A percentile compares a stretch with the other conserved stretches of the same genome.
Conservation (phyloP, 2,797 vertebrate genomes). For the Petrocephalus schoutedeni region DNA sequence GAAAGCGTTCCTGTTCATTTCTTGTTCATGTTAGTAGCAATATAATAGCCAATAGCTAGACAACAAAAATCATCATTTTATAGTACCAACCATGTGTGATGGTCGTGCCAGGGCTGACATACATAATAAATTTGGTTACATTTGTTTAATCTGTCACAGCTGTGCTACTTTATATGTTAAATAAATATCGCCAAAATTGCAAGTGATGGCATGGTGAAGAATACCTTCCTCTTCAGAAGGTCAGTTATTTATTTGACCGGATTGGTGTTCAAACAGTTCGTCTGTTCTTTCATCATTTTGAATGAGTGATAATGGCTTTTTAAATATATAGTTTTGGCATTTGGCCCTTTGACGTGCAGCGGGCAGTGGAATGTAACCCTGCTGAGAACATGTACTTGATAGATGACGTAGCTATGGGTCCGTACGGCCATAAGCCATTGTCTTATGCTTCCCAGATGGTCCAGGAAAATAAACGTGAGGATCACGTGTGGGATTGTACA, state of each 20-base stretch:
- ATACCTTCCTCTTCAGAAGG: background rate
- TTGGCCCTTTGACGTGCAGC: background rate
- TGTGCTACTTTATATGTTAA: background rate
- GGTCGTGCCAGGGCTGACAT: background rate
- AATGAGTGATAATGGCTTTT: conserved; percentile 19
- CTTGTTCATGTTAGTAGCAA: background rate
- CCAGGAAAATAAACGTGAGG: background rate
- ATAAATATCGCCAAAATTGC: background rate
- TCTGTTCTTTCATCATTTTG: conserved; percentile 9
- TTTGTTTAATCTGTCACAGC: background rate
- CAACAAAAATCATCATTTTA: background rate
- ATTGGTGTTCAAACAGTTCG: conserved; percentile 18
- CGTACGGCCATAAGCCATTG: background rate
- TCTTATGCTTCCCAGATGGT: conserved; percentile 27
- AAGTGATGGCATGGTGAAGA: background rate
- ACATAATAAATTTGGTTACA: background rate
- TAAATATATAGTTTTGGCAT: conserved; percentile 18
- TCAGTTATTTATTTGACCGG: conserved; percentile 10
- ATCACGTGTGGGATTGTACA: background rate
- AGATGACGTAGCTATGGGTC: conserved; percentile 17
- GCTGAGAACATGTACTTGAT: conserved; percentile 5
- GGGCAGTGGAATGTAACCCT: background rate
- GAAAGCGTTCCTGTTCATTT: conserved; percentile 29
- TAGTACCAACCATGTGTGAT: background rate
- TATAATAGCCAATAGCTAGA: background rate